Conservation (phyloP, 2,888 invertebrate genomes). For the Protodeltote pygarga region DNA sequence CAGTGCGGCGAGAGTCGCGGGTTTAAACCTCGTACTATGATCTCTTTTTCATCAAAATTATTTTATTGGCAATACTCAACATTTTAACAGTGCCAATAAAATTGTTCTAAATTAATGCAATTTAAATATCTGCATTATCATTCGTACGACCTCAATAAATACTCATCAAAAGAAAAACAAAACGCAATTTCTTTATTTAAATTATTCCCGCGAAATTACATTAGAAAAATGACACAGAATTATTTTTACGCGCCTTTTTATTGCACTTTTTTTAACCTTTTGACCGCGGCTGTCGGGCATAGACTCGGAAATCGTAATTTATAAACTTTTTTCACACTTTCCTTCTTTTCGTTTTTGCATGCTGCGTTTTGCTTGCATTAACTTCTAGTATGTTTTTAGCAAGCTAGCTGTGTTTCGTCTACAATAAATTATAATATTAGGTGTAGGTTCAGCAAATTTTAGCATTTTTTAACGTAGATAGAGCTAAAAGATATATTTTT, state of each 20-base stretch:
- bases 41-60: no score
- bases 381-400: constrained; percentile 29
- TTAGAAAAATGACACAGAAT: constrained; percentile 17
- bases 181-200: neutral
- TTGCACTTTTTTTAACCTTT: constrained; percentile 26
- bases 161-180: constrained; percentile 4
- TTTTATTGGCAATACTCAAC: constrained; percentile 23
- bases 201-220: constrained; percentile 9
- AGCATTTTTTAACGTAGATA: constrained; percentile 16
- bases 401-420: constrained; percentile 21
- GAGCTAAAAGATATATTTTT: no score
- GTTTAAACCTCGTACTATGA: no score
- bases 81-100: constrained; percentile 22
- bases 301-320: constrained; percentile 35
- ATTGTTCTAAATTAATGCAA: constrained; percentile 33
- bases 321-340: constrained; percentile 27
- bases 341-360: constrained; percentile 28
- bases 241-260: constrained; percentile 7
- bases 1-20: no score
- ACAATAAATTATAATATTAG: constrained; percentile 40
- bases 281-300: constrained; percentile 29
- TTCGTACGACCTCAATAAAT: constrained; percentile 30
- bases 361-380: constrained; percentile 31
- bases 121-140: constrained; percentile 28
- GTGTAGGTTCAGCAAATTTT: constrained; percentile 25